Evolutionary conservation across 2,888 invertebrate genomes (phyloP).

Genomic region (Diplolepis rosae): DNA sequence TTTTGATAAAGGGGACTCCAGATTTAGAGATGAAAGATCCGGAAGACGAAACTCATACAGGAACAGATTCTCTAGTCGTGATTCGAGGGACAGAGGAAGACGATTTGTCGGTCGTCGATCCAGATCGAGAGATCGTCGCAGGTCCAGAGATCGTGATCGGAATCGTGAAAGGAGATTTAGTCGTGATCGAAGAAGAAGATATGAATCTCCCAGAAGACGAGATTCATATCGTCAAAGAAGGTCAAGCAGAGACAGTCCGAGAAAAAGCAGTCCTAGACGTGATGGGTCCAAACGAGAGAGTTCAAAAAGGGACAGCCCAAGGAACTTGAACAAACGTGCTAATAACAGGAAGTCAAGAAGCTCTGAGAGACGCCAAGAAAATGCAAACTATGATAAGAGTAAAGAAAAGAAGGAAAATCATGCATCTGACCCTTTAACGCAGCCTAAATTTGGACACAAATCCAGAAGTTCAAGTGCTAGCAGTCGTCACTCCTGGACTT

Average conservation of each 20-base stretch:
- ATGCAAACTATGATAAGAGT: slow-evolving; percentile 17
- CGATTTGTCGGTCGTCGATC: slow-evolving; percentile 60
- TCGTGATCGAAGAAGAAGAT: slow-evolving; percentile 59
- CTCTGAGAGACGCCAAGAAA: slow-evolving; percentile 32
- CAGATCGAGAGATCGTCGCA: slow-evolving; percentile 64
- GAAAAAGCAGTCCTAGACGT: slow-evolving; percentile 34
- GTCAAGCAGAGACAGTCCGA: slow-evolving; percentile 55
- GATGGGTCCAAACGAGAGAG: slow-evolving; percentile 59
- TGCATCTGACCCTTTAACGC: slow-evolving; percentile 46
- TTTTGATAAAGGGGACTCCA: slow-evolving; percentile 48
- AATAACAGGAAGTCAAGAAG: slow-evolving; percentile 42
- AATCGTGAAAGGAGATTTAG: slow-evolving; percentile 52
- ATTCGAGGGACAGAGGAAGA: slow-evolving; percentile 60
- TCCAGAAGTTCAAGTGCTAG: slow-evolving; percentile 65
- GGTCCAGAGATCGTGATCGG: slow-evolving; percentile 58
- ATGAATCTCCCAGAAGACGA: slow-evolving; percentile 56
- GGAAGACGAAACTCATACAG: slow-evolving; percentile 47
- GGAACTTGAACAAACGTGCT: slow-evolving; percentile 51
- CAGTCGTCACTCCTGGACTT: slow-evolving; percentile 64
- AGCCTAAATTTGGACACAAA: slow-evolving; percentile 64
- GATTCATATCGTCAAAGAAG: slow-evolving; percentile 31
- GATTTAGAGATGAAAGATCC: slow-evolving; percentile 51
- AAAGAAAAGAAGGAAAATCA: slow-evolving; percentile 47
- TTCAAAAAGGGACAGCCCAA: slow-evolving; percentile 52
- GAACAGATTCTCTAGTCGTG: slow-evolving; percentile 56